A percentile compares a stretch with the other conserved stretches of the same genome.
These are phyloP conservation scores for Dryomyza anilis DNA, from an alignment of 2,888 invertebrate genomes.

Conservation along the genomic window DNA sequence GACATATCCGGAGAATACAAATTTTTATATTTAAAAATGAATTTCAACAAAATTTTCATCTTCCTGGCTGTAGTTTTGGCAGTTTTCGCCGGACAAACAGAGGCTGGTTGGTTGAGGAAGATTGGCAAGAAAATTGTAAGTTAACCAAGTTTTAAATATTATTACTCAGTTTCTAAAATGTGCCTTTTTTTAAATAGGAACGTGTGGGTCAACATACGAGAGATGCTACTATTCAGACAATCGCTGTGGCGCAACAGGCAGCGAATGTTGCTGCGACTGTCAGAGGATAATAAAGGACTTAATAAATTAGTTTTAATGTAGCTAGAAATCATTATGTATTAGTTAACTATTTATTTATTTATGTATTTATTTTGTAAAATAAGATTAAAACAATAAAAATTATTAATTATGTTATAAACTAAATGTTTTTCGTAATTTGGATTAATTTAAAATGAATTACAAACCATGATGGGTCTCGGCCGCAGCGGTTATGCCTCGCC, in stretches of 20 bases:
- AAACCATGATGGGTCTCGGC: no score
- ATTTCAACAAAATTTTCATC: slow-evolving; percentile 40
- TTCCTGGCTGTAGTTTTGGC: slow-evolving; percentile 36
- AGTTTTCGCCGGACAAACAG: slow-evolving; percentile 30
- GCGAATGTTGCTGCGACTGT: slow-evolving; percentile 43
- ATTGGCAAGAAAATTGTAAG: slow-evolving; percentile 44
- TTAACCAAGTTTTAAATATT: not conserved
- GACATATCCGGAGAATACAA: not conserved
- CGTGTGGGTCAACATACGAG: slow-evolving; percentile 42
- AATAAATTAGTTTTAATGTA: no score
- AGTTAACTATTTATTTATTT: no score
- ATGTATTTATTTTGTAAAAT: no score
- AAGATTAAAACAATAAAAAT: no score
- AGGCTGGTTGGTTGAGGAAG: slow-evolving; percentile 42
- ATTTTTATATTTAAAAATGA: slow-evolving; percentile 31
- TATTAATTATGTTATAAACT: no score
- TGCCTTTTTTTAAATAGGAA: slow-evolving; percentile 37
- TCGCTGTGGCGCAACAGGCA: slow-evolving; percentile 42
- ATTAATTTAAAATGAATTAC: no score
- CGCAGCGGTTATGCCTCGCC: no score
- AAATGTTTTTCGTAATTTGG: no score
- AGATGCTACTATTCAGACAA: slow-evolving; percentile 41
- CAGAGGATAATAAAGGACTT: slow-evolving; percentile 33
- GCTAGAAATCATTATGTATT: no score
- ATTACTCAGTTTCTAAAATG: not conserved